Evolutionary conservation across 2,888 invertebrate species (phyloP).

Genomic region (Noctua pronuba): DNA sequence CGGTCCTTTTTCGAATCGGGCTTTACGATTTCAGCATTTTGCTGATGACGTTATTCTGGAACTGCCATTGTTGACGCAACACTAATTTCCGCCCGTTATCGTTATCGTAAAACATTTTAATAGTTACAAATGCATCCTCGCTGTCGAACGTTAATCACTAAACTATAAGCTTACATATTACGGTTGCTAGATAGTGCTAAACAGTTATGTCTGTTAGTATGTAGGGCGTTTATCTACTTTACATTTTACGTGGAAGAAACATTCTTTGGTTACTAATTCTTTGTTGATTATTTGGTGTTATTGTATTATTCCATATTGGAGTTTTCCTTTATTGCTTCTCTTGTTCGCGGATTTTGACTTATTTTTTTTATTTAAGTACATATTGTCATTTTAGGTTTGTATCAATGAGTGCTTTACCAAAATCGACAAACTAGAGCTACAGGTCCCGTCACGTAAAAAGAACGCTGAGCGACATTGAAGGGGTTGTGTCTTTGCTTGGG

Average conservation of each 20-base stretch:
- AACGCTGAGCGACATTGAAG: no score
- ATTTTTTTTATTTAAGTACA: background rate
- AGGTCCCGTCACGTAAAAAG: no score
- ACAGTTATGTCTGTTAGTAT: slow-evolving; percentile 33
- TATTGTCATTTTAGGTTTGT: background rate
- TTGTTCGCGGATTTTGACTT: background rate
- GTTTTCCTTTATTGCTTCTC: slow-evolving; percentile 8
- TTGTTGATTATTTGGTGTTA: background rate
- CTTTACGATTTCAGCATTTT: background rate
- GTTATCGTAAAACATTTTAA: slow-evolving; percentile 42
- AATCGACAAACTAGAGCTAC: no score
- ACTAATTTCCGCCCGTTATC: slow-evolving; percentile 10
- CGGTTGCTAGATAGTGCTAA: slow-evolving; percentile 13
- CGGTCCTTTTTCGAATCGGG: background rate
- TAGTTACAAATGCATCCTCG: slow-evolving; percentile 25
- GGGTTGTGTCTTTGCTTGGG: no score
- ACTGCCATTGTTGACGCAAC: background rate
- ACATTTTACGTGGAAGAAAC: slow-evolving; percentile 12
- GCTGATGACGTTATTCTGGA: background rate
- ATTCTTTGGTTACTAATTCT: background rate
- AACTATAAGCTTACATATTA: slow-evolving; percentile 15
- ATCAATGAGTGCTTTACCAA: background rate
- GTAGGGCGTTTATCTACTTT: slow-evolving; percentile 9
- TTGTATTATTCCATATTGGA: background rate
- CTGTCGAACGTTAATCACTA: slow-evolving; percentile 35